Evolutionary conservation across 2,113 vertebrate genomes (phyloP).

Genomic region (Passer domesticus): DNA sequence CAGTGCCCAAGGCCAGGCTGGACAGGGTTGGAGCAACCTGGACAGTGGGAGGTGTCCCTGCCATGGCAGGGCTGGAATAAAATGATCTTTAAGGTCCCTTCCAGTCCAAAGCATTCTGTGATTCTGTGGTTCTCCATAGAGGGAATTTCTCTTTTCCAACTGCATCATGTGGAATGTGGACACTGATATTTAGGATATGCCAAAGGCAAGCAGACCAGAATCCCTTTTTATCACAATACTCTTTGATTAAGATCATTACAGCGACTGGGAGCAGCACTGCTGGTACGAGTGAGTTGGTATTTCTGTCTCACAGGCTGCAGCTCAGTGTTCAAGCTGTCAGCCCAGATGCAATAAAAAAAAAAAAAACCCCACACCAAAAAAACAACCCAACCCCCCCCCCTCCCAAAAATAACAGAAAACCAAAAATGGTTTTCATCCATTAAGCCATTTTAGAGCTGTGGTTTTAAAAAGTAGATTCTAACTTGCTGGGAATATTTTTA

Average conservation of each 20-base stretch:
- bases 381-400: no score
- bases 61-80: background rate
- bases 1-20: fast-evolving
- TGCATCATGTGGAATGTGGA: background rate
- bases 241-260: conserved; percentile 64
- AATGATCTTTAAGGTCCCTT: background rate
- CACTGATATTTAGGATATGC: background rate
- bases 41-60: fast-evolving
- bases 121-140: background rate
- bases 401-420: background rate
- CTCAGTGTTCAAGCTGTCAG: conserved; percentile 54
- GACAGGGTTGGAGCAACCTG: background rate
- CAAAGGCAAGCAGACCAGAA: conserved; percentile 9
- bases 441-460: conserved; percentile 9
- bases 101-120: background rate
- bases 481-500: background rate
- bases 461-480: background rate
- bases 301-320: conserved; percentile 47
- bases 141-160: background rate
- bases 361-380: background rate
- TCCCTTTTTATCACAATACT: conserved; percentile 57
- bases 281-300: conserved; percentile 48
- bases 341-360: conserved; percentile 32
- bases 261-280: conserved; percentile 50
- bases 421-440: background rate